A percentile compares a stretch with the other conserved stretches of the same genome.
These are phyloP conservation scores for Cottoperca gobio DNA, from an alignment of 2,797 vertebrate species.

Conservation along the genomic window DNA sequence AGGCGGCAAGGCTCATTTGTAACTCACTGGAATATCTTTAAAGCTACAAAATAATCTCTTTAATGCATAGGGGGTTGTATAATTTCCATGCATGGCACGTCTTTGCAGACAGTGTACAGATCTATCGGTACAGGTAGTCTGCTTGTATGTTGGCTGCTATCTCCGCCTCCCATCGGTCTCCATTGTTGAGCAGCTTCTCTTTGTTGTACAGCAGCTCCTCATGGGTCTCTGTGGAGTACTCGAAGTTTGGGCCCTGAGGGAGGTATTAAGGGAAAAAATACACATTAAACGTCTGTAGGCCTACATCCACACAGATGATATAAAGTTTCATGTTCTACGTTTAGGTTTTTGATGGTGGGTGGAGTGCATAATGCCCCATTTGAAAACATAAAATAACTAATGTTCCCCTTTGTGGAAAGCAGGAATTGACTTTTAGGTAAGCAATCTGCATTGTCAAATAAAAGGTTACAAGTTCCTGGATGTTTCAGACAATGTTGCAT, in stretches of 20 bases:
- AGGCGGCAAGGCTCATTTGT: slow-evolving; percentile 30
- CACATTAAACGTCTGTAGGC: neutral
- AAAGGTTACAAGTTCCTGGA: neutral
- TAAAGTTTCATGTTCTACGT: neutral
- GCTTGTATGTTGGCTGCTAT: slow-evolving; percentile 94
- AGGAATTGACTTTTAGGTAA: neutral
- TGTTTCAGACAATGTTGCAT: neutral
- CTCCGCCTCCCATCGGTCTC: slow-evolving; percentile 94
- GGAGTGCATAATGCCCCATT: neutral
- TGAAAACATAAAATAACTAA: neutral
- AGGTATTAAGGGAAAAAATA: neutral
- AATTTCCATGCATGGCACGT: neutral
- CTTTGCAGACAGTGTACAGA: neutral
- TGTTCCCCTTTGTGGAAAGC: neutral
- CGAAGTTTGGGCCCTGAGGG: slow-evolving; percentile 79
- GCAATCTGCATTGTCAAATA: neutral
- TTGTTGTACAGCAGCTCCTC: slow-evolving; percentile 97
- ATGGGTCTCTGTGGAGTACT: slow-evolving; percentile 93
- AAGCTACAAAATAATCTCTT: slow-evolving; percentile 40
- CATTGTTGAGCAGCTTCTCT: slow-evolving; percentile 95
- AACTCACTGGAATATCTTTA: slow-evolving; percentile 18
- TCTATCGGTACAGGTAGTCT: slow-evolving; percentile 92
- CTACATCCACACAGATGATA: neutral
- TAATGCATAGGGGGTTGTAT: slow-evolving; percentile 18
- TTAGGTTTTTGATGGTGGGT: neutral